A percentile compares a stretch with the other conserved stretches of the same genome.
These are phyloP conservation scores for Lepetodrilus schrolli DNA, from an alignment of 2,888 invertebrate species.

Conservation along the genomic window DNA sequence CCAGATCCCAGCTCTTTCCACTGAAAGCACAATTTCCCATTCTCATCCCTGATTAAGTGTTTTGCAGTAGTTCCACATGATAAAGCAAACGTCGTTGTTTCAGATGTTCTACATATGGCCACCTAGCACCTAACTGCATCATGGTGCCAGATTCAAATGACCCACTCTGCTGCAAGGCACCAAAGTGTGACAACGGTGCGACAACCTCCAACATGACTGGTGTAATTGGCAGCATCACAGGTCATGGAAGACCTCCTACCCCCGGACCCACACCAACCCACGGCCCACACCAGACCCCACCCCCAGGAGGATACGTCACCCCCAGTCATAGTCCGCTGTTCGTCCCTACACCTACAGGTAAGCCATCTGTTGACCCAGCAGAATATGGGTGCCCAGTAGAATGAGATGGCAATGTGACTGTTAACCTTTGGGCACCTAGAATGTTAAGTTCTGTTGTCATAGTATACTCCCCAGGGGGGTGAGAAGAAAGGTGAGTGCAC, in stretches of 20 bases:
- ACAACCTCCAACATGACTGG: constrained; percentile 32
- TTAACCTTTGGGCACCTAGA: too few species aligned
- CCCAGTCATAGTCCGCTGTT: constrained; percentile 38
- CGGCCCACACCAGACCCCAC: constrained; percentile 33
- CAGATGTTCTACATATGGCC: constrained; percentile 52
- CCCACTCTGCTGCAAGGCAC: constrained; percentile 53
- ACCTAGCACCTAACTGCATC: constrained; percentile 47
- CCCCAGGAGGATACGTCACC: constrained; percentile 36
- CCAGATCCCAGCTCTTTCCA: too few species aligned
- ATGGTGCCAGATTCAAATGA: constrained; percentile 57
- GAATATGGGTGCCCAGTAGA: too few species aligned
- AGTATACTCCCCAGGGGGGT: too few species aligned
- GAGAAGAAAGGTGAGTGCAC: too few species aligned
- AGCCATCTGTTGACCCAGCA: not conserved
- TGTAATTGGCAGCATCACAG: constrained; percentile 46
- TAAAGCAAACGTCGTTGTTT: not conserved
- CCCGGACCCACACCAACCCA: constrained; percentile 9
- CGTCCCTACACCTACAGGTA: constrained; percentile 32
- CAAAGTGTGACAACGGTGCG: constrained; percentile 43
- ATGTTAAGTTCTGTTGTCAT: too few species aligned
- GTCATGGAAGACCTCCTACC: constrained; percentile 38
- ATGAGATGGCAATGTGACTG: too few species aligned
- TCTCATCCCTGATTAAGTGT: too few species aligned
- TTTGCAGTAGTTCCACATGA: not conserved
- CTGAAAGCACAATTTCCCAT: too few species aligned